phyloP scores from a whole-genome alignment of 2,797 vertebrate species.

The Scolopax bukidnonensis region DNA sequence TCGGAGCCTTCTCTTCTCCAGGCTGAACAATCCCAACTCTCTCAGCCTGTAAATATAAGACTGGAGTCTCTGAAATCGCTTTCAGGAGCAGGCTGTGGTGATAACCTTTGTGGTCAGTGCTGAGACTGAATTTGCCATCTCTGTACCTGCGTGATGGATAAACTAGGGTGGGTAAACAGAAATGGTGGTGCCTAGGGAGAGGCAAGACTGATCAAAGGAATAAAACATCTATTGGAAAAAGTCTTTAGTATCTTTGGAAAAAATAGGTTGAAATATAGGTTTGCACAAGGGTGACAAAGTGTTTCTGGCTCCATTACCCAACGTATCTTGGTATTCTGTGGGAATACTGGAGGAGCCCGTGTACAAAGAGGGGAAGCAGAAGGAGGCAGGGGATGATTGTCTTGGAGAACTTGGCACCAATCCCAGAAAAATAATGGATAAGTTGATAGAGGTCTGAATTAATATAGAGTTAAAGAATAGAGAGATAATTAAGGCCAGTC shows the following conservation, averaged over 20 bases:
- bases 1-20: too few species aligned
- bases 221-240: not conserved
- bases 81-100: not conserved
- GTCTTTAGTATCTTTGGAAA: not conserved
- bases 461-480: not conserved
- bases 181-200: not conserved
- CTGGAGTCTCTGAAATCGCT: not conserved
- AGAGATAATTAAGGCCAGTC: not conserved
- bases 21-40: too few species aligned
- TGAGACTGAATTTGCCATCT: not conserved
- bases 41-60: too few species aligned
- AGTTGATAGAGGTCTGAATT: not conserved
- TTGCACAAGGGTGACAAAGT: not conserved
- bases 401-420: not conserved
- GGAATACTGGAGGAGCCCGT: fast-evolving
- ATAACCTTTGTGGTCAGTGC: fast-evolving
- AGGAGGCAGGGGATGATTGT: not conserved
- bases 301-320: fast-evolving
- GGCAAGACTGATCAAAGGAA: not conserved
- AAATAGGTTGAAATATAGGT: not conserved
- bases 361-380: not conserved
- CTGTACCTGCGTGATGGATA: fast-evolving
- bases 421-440: not conserved
- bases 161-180: not conserved
- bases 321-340: fast-evolving